These are phyloP conservation scores for Craseonycteris thonglongyai DNA, from an alignment of 2,113 vertebrate species.

Conservation along the genomic window DNA sequence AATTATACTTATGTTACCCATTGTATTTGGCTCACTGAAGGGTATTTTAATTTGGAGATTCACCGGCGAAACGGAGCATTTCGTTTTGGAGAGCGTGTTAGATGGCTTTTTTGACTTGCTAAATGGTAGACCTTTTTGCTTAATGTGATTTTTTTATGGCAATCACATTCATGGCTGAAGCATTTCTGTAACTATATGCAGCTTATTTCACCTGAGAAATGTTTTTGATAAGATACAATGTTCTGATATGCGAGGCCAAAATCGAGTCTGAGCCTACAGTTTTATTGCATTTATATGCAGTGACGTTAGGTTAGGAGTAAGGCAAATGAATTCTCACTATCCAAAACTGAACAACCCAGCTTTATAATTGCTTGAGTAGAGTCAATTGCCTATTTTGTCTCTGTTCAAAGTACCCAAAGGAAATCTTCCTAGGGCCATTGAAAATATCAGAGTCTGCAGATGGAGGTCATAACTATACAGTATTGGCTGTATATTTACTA, in stretches of 20 bases:
- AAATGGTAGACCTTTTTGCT: constrained; percentile 32
- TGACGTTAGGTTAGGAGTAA: constrained; percentile 58
- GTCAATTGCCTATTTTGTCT: constrained; percentile 69
- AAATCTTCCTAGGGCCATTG: constrained; percentile 67
- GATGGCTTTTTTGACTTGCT: constrained; percentile 20
- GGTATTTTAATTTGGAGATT: constrained; percentile 42
- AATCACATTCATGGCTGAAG: constrained; percentile 48
- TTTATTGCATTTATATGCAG: constrained; percentile 61
- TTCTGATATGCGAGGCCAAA: constrained; percentile 47
- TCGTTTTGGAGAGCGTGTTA: constrained; percentile 19
- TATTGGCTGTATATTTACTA: constrained; percentile 69
- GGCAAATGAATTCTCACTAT: constrained; percentile 69
- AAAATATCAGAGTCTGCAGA: constrained; percentile 70
- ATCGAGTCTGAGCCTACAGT: constrained; percentile 42
- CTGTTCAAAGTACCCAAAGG: constrained; percentile 73
- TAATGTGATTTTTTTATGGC: constrained; percentile 33
- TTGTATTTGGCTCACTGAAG: constrained; percentile 1
- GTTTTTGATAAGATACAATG: constrained; percentile 61
- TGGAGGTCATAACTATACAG: constrained; percentile 67
- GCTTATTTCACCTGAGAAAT: constrained; percentile 62
- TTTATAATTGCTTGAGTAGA: constrained; percentile 71
- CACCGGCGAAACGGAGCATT: not conserved
- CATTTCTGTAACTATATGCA: constrained; percentile 34
- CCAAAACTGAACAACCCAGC: constrained; percentile 68
- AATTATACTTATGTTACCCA: not conserved